Conservation (phyloP, 92 coral and sea anemone species). For the Phenganax subtilis region DNA sequence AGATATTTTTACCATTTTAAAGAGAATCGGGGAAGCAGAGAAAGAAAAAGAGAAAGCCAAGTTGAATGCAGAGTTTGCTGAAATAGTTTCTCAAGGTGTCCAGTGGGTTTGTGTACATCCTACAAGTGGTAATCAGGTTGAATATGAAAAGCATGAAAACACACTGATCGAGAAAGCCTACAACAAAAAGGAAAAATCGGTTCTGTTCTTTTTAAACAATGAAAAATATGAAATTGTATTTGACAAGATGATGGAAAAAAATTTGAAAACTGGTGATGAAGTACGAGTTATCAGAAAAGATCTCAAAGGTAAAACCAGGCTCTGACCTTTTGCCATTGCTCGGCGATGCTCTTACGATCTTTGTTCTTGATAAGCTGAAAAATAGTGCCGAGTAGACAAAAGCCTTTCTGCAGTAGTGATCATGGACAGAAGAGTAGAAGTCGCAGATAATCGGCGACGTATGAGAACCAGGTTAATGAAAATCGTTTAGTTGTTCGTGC, state of each 20-base stretch:
- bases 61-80: conserved; percentile 12
- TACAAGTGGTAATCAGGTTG: background rate
- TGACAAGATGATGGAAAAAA: conserved; percentile 50
- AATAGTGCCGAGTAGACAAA: background rate
- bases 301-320: background rate
- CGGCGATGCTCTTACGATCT: background rate
- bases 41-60: conserved; percentile 47
- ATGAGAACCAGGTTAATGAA: too few relatives aligned
- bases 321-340: too few relatives aligned
- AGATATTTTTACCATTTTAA: conserved; percentile 43
- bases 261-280: conserved; percentile 33
- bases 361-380: conserved; percentile 49
- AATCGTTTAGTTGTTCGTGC: too few relatives aligned
- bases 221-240: conserved; percentile 54
- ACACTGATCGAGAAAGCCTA: conserved; percentile 58
- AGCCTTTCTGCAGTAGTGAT: too few relatives aligned
- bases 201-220: conserved; percentile 19
- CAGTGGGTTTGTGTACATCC: conserved; percentile 51
- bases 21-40: conserved; percentile 47
- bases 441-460: too few relatives aligned
- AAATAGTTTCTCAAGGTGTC: conserved; percentile 47
- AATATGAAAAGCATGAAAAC: conserved; percentile 1
- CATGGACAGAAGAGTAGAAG: too few relatives aligned
- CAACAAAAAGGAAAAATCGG: conserved; percentile 36
- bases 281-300: conserved; percentile 55